These are phyloP conservation scores for Aphaenogaster ashmeadi DNA, from an alignment of 1,140 invertebrate genomes.

Conservation along the genomic window DNA sequence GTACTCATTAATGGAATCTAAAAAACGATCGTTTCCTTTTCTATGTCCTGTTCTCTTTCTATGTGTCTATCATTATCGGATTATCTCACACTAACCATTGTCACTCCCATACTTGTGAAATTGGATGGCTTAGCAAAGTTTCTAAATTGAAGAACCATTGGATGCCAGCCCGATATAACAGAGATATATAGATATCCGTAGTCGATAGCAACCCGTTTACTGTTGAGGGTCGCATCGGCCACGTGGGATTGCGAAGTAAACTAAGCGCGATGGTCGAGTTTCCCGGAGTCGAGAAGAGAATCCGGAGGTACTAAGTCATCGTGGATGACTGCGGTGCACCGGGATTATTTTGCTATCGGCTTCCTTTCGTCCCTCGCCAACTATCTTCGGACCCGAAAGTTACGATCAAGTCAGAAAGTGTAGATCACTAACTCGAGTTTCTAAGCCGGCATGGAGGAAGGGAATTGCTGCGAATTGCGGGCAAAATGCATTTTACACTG, in stretches of 20 bases:
- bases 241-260: constrained; percentile 35
- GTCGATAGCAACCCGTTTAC: constrained; percentile 16
- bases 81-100: not conserved
- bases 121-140: not conserved
- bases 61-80: not conserved
- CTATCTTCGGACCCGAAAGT: constrained; percentile 24
- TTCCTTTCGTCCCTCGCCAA: constrained; percentile 28
- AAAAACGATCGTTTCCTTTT: not conserved
- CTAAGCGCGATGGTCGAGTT: constrained; percentile 45
- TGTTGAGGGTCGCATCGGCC: constrained; percentile 22
- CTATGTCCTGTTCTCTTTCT: no score
- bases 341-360: constrained; percentile 56
- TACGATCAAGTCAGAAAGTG: constrained; percentile 38
- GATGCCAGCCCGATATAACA: not conserved
- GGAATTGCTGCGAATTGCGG: not conserved
- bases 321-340: constrained; percentile 38
- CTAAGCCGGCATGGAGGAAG: not conserved
- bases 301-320: constrained; percentile 54
- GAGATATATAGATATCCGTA: constrained; percentile 26
- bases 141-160: constrained; percentile 10
- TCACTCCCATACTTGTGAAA: constrained; percentile 14
- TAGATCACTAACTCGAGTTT: not conserved
- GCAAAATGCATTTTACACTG: not conserved
- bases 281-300: constrained; percentile 39
- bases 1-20: not conserved